Percentiles rank a stretch among this genome's conserved stretches.
These are phyloP conservation scores for Eptatretus atami DNA, from an alignment of 2,797 vertebrate genomes.

Conservation along the genomic window DNA sequence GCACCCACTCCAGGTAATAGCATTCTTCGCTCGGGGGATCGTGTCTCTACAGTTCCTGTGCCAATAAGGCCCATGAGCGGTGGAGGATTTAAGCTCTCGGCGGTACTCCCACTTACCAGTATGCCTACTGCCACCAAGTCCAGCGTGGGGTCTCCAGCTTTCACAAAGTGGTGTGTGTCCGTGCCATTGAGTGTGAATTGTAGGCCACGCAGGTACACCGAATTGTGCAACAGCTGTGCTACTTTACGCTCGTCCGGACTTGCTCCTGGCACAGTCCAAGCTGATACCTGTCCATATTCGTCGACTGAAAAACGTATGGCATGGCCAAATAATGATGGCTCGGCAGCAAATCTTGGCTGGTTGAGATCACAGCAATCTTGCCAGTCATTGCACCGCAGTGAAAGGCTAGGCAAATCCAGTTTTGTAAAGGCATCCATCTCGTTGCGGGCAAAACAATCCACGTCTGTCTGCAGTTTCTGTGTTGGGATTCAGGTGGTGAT, in stretches of 20 bases:
- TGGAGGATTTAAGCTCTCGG: conserved; percentile 23
- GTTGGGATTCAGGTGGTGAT: no score
- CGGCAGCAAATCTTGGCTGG: background rate
- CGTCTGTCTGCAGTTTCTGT: no score
- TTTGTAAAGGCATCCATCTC: no score
- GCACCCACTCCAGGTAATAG: conserved; percentile 17
- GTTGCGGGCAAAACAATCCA: no score
- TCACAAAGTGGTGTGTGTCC: conserved; percentile 79
- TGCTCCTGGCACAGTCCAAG: conserved; percentile 14
- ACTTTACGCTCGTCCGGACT: conserved; percentile 64
- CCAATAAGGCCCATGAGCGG: no score
- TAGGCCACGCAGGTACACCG: conserved; percentile 53
- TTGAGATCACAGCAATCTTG: no score
- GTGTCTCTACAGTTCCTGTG: no score
- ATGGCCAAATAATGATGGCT: background rate
- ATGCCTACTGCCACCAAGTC: conserved; percentile 70
- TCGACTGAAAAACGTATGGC: background rate
- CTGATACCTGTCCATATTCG: background rate
- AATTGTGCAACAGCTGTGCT: conserved; percentile 51
- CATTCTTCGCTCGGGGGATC: no score
- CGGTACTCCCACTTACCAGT: conserved; percentile 51
- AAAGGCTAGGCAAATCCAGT: no score
- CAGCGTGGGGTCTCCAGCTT: conserved; percentile 40
- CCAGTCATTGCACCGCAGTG: no score
- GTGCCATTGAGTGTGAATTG: conserved; percentile 51